Conservation (phyloP, 2,888 invertebrate species). For the Morpho achilles region DNA sequence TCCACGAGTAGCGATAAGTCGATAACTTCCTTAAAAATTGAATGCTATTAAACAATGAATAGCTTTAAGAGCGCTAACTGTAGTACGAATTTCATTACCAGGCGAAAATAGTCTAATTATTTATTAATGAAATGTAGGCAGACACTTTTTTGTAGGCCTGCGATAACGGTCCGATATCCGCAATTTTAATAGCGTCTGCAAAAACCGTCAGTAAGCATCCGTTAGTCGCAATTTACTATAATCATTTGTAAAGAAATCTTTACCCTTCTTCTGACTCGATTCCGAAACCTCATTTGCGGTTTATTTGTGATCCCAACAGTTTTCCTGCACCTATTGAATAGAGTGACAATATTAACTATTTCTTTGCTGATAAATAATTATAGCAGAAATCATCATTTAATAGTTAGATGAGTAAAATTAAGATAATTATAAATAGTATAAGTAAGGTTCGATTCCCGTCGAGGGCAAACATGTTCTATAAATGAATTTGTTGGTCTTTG, state of each 20-base stretch:
- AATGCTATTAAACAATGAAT: no score
- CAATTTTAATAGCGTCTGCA: conserved; percentile 43
- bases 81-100: no score
- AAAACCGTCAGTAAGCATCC: conserved; percentile 50
- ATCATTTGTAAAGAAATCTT: conserved; percentile 65
- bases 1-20: no score
- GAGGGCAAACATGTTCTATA: no score
- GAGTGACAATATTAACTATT: conserved; percentile 28
- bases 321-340: conserved; percentile 40
- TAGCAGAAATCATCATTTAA: background rate
- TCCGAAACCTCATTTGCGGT: conserved; percentile 68
- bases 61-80: no score
- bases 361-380: background rate
- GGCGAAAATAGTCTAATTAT: no score
- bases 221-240: conserved; percentile 66
- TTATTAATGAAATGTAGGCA: no score
- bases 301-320: conserved; percentile 54
- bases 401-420: no score
- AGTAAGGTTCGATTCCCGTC: no score
- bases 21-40: no score
- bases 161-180: conserved; percentile 13
- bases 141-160: background rate
- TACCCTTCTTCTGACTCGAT: conserved; percentile 47
- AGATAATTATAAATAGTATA: no score
- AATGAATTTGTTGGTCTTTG: no score